Percentiles rank a stretch among this genome's conserved stretches.
These are phyloP conservation scores for Euwallacea similis DNA, from an alignment of 1,140 invertebrate species.

Conservation along the genomic window DNA sequence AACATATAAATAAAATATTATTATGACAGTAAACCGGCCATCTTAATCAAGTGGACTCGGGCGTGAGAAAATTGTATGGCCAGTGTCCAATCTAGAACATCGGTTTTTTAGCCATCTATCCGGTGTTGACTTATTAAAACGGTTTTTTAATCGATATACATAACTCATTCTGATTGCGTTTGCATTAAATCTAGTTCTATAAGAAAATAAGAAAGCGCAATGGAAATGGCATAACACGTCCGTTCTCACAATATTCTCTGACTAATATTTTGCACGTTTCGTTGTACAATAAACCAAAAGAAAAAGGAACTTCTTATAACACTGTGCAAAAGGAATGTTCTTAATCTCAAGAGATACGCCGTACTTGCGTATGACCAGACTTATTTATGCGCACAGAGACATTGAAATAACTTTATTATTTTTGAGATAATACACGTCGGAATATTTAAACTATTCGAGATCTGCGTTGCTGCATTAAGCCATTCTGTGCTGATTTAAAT, in stretches of 20 bases:
- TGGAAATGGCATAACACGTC: no score
- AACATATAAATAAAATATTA: not conserved
- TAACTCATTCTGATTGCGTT: no score
- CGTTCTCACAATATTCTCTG: no score
- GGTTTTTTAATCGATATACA: not conserved
- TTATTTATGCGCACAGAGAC: conserved; percentile 1
- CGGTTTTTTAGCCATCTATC: not conserved
- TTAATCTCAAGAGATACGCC: no score
- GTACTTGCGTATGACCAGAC: not conserved
- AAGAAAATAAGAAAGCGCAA: no score
- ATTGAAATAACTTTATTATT: conserved; percentile 2
- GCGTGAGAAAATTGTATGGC: conserved; percentile 5
- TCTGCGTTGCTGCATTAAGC: not conserved
- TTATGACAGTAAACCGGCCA: conserved; percentile 4
- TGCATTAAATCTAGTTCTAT: no score
- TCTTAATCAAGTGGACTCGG: not conserved
- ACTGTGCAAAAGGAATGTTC: no score
- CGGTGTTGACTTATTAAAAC: not conserved
- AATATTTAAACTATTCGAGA: not conserved
- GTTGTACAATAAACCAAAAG: no score
- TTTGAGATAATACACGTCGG: conserved; percentile 1
- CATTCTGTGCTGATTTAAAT: no score
- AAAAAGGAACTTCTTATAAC: no score
- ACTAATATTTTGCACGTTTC: no score
- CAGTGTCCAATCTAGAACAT: not conserved